phyloP scores from a whole-genome alignment of 2,797 vertebrate genomes.

The Siniperca scherzeri region DNA sequence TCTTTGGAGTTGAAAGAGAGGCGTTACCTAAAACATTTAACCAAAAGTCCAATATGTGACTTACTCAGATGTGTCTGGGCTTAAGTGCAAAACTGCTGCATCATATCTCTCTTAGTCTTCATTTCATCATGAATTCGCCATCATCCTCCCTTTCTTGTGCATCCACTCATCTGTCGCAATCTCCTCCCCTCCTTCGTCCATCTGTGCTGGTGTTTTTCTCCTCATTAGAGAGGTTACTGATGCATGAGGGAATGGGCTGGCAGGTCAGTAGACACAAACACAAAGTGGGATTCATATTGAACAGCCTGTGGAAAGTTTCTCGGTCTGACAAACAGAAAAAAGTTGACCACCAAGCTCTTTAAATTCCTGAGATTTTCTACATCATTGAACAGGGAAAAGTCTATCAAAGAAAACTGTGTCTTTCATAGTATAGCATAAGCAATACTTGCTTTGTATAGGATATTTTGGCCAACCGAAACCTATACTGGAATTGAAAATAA shows the following conservation, averaged over 20 bases:
- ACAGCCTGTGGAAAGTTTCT: constrained; percentile 61
- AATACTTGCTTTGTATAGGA: background rate
- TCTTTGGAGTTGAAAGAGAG: background rate
- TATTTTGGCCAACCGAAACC: background rate
- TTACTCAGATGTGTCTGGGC: background rate
- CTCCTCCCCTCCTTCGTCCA: constrained; percentile 51
- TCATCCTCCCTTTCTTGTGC: constrained; percentile 22
- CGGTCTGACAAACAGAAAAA: constrained; percentile 30
- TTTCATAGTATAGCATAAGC: background rate
- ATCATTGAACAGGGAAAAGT: background rate
- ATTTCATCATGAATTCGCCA: constrained; percentile 30
- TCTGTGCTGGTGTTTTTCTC: constrained; percentile 63
- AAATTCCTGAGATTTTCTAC: background rate
- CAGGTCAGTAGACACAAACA: constrained; percentile 70
- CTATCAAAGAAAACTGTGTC: background rate
- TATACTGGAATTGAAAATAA: constrained; percentile 40
- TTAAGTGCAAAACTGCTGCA: background rate
- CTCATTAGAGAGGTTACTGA: constrained; percentile 80
- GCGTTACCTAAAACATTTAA: background rate
- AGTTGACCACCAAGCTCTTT: background rate
- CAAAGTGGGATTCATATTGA: constrained; percentile 65
- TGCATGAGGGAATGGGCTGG: constrained; percentile 71
- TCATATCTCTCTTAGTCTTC: constrained; percentile 6
- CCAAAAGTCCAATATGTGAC: background rate
- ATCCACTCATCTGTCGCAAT: constrained; percentile 47